A percentile compares a stretch with the other conserved stretches of the same genome.
phyloP scores from a whole-genome alignment of 2,113 vertebrate species.

The Vicugna pacos region DNA sequence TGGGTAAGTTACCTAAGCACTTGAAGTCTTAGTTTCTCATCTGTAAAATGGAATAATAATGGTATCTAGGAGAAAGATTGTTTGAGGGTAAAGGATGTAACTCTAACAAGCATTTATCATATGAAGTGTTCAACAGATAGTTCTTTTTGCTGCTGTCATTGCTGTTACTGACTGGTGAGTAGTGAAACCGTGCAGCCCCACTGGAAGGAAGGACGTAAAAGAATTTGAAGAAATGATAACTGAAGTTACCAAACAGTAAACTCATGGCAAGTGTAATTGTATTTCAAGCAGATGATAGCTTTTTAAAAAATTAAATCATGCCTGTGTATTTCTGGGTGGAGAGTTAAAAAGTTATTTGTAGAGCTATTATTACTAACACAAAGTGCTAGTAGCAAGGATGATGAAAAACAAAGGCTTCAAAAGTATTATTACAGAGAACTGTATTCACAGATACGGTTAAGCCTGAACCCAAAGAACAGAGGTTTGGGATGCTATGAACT shows the following conservation, averaged over 20 bases:
- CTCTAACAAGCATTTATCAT: neutral
- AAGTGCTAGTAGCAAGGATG: neutral
- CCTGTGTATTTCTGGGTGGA: conserved; percentile 18
- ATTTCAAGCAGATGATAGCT: neutral
- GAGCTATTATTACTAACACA: conserved; percentile 10
- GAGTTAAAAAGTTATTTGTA: conserved; percentile 57
- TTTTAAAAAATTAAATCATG: conserved; percentile 1
- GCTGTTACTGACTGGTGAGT: neutral
- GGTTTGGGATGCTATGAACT: neutral
- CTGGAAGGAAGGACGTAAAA: conserved; percentile 58
- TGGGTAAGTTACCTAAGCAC: neutral
- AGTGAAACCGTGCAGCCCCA: neutral
- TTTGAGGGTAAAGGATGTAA: conserved; percentile 13
- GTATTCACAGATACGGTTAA: conserved; percentile 38
- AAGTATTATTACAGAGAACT: neutral
- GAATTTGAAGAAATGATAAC: conserved; percentile 39
- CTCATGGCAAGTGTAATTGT: conserved; percentile 31
- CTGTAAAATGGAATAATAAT: conserved; percentile 42
- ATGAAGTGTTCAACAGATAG: neutral
- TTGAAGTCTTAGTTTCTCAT: neutral
- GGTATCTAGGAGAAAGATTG: neutral
- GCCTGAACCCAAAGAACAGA: neutral
- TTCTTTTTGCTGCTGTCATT: neutral
- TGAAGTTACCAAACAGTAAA: conserved; percentile 51
- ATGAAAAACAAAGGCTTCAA: conserved; percentile 27